Evolutionary conservation across 2,113 vertebrate species (phyloP).

Genomic region (Melanotaenia duboulayi): DNA sequence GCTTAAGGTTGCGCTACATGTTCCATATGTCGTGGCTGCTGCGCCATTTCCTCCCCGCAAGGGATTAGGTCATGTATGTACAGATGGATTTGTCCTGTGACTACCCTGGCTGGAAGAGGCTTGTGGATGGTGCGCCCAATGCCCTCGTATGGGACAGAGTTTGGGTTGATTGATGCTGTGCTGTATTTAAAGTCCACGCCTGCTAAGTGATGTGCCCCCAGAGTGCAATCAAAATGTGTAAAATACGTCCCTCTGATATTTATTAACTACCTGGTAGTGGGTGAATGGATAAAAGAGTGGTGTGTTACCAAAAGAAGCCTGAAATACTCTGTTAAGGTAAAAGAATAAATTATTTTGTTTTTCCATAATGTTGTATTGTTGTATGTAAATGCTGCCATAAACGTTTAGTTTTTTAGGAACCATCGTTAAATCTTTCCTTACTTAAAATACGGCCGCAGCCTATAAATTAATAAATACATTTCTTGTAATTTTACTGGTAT

Average conservation of each 20-base stretch:
- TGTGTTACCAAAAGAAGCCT: neutral
- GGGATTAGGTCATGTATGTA: slow-evolving; percentile 49
- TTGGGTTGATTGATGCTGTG: slow-evolving; percentile 40
- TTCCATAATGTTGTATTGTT: neutral
- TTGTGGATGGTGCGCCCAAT: neutral
- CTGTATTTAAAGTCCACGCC: slow-evolving; percentile 45
- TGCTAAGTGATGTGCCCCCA: slow-evolving; percentile 41
- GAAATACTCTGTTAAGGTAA: neutral
- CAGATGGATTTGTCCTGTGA: slow-evolving; percentile 10
- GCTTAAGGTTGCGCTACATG: slow-evolving; percentile 21
- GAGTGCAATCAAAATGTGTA: slow-evolving; percentile 55
- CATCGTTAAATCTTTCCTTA: neutral
- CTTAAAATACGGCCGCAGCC: neutral
- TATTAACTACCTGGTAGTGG: slow-evolving; percentile 46
- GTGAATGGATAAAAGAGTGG: slow-evolving; percentile 3
- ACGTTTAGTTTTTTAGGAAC: neutral
- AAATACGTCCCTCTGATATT: slow-evolving; percentile 52
- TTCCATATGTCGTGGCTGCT: slow-evolving; percentile 56
- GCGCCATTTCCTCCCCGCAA: slow-evolving; percentile 41
- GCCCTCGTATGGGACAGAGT: slow-evolving; percentile 17
- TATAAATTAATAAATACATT: neutral
- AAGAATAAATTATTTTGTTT: neutral
- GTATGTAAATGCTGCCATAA: neutral
- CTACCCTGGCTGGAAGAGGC: neutral
- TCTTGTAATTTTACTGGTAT: neutral